A percentile compares a stretch with the other conserved stretches of the same genome.
Conservation (phyloP, 2,797 vertebrate species). For the Sebastes cheni region DNA sequence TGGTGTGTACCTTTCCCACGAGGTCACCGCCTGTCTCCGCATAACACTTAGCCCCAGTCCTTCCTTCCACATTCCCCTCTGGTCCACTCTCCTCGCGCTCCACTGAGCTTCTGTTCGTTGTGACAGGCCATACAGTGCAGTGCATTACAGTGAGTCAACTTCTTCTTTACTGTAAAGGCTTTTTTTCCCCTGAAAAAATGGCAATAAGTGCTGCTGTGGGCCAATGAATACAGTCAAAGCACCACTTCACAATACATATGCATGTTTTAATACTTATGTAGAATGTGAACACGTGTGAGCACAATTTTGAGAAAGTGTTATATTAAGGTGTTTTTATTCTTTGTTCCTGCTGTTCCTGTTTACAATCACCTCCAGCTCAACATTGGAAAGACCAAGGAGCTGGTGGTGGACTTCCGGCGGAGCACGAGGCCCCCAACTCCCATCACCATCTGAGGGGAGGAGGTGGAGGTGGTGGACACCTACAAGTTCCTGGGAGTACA, state of each 20-base stretch:
- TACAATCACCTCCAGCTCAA: too few species aligned
- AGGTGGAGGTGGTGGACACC: too few species aligned
- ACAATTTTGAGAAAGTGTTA: not conserved
- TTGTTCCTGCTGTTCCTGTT: not conserved
- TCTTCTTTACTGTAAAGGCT: conserved; percentile 38
- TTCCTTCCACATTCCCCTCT: conserved; percentile 43
- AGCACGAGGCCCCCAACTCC: too few species aligned
- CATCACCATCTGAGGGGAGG: too few species aligned
- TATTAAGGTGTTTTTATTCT: not conserved
- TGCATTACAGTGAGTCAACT: conserved; percentile 55
- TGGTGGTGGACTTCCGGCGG: too few species aligned
- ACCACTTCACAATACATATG: not conserved
- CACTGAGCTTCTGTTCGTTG: conserved; percentile 53
- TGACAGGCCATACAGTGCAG: conserved; percentile 58
- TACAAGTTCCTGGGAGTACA: too few species aligned
- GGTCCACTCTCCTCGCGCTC: conserved; percentile 56
- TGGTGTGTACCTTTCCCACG: conserved; percentile 79
- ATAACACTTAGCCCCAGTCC: conserved; percentile 68
- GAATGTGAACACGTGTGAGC: not conserved
- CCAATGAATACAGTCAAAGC: not conserved
- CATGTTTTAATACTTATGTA: not conserved
- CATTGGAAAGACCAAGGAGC: too few species aligned
- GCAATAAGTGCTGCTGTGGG: conserved; percentile 13
- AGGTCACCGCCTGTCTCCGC: conserved; percentile 72
- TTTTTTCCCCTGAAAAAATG: conserved; percentile 13